Evolutionary conservation across 2,888 invertebrate genomes (phyloP), one percentile per base, ranked within the genome.

Genomic region (Trichogramma dendrolimi): DNA sequence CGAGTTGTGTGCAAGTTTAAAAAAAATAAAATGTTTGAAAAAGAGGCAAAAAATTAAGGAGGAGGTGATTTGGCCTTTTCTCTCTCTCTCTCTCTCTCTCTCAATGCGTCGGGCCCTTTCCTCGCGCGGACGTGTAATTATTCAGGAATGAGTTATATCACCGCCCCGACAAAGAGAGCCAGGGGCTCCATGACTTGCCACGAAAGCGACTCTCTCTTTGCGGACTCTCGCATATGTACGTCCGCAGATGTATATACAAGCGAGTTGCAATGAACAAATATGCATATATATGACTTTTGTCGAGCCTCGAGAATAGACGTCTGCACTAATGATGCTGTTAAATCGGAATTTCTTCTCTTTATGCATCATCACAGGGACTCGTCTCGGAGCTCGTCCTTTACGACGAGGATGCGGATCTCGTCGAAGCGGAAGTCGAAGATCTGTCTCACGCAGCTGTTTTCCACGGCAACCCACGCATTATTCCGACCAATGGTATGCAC

Each of bases 381-480:
- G 83, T 83, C 49, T 81, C 81, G 54, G 86, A 87, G 71, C 68
- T 87, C 61, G 82, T 83, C 55, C 75, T 87, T 63, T 82, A 86
- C 52, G 87, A 88, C 76, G 79, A 81, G 62, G 79, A 83, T 67
- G 83, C 81, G 66, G 82, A 84, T 68, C 82, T 85, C 67, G 81
- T 86, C 57, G 80, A 82, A 70, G 86, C 86, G 52, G 87, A 88
- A 76, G 82, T 85, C 79, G 81, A 86, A 80, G 87, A 88, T 74
- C 80, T 88, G 56, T 83, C 85, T 69, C 86, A 87, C 69, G 86
- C 85, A 27, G 80, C 83, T n/a, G 81, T 83, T 48, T 86, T 85
- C 74, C 80, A 85, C 60, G 81, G 82, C 58, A 81, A 82, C 68
- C 82, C 84, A 61, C 82, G 79, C 70, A 81, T 87, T 62, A 56